Evolutionary conservation across 2,888 invertebrate species (phyloP).

Genomic region (Oscheius sp.): DNA sequence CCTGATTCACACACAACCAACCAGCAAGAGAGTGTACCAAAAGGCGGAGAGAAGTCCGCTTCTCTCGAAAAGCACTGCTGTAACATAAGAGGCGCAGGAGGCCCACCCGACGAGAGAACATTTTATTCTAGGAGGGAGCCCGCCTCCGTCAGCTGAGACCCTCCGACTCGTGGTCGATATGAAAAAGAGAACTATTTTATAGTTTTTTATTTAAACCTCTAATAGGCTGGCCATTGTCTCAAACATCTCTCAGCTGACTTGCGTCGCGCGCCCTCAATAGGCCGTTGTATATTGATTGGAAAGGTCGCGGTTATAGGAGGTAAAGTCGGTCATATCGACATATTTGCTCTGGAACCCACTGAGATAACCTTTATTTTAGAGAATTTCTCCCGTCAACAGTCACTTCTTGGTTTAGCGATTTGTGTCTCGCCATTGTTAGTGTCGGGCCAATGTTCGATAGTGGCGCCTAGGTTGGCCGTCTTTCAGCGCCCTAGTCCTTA

Average conservation of each 20-base stretch:
- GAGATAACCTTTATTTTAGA: too few relatives aligned
- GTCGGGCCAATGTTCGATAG: slow-evolving; percentile 22
- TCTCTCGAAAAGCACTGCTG: slow-evolving; percentile 4
- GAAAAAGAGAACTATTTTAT: slow-evolving; percentile 13
- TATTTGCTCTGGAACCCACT: too few relatives aligned
- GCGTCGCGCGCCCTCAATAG: too few relatives aligned
- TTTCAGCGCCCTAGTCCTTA: slow-evolving; percentile 11
- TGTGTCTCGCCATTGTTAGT: slow-evolving; percentile 12
- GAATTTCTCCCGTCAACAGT: too few relatives aligned
- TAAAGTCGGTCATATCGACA: too few relatives aligned
- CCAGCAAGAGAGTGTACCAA: slow-evolving; percentile 22
- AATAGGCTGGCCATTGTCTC: too few relatives aligned
- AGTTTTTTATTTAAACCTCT: too few relatives aligned
- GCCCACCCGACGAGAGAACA: neutral
- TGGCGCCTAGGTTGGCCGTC: slow-evolving; percentile 23
- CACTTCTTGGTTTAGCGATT: slow-evolving; percentile 7
- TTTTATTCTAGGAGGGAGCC: neutral
- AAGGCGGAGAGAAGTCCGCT: neutral
- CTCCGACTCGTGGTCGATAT: slow-evolving; percentile 29
- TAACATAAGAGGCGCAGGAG: slow-evolving; percentile 13
- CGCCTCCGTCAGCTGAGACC: slow-evolving; percentile 26
- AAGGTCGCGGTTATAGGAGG: too few relatives aligned
- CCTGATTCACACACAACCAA: slow-evolving; percentile 22
- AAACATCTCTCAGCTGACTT: too few relatives aligned
- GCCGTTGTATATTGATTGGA: too few relatives aligned